These are phyloP conservation scores for Apodemia hepburni DNA, from an alignment of 2,888 invertebrate species.

Conservation along the genomic window DNA sequence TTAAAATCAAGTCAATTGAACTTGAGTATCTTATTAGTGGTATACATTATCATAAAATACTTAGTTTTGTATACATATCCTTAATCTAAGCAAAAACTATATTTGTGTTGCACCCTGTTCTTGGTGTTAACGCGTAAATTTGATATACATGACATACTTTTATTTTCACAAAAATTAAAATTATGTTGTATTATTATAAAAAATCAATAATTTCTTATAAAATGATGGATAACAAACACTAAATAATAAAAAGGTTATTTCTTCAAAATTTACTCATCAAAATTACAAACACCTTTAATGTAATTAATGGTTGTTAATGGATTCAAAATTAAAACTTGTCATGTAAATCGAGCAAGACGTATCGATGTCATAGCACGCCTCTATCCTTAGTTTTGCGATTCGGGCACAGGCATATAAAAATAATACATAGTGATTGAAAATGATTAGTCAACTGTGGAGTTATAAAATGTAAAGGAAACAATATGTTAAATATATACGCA, in stretches of 20 bases:
- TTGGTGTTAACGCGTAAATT: not conserved
- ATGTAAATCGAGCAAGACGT: not conserved
- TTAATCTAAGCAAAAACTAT: not conserved
- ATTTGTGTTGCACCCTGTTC: not conserved
- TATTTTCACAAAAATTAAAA: too few species aligned
- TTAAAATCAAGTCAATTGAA: constrained; percentile 7
- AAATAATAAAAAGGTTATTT: too few species aligned
- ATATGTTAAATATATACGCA: not conserved
- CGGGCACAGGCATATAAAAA: constrained; percentile 4
- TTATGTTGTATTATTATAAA: not conserved
- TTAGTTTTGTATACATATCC: not conserved
- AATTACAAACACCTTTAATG: too few species aligned
- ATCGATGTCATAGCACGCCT: not conserved
- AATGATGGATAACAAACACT: too few species aligned
- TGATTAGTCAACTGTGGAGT: constrained; percentile 4
- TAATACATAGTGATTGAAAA: constrained; percentile 10
- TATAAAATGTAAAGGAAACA: not conserved
- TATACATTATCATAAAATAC: constrained; percentile 12
- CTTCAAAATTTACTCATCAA: too few species aligned
- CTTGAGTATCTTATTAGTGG: not conserved
- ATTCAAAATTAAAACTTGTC: not conserved
- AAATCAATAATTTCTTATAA: not conserved
- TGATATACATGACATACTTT: not conserved
- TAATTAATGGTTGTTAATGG: not conserved
- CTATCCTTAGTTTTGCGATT: not conserved